Conservation (phyloP, 1,140 invertebrate species). For the Drosophila virilis region DNA sequence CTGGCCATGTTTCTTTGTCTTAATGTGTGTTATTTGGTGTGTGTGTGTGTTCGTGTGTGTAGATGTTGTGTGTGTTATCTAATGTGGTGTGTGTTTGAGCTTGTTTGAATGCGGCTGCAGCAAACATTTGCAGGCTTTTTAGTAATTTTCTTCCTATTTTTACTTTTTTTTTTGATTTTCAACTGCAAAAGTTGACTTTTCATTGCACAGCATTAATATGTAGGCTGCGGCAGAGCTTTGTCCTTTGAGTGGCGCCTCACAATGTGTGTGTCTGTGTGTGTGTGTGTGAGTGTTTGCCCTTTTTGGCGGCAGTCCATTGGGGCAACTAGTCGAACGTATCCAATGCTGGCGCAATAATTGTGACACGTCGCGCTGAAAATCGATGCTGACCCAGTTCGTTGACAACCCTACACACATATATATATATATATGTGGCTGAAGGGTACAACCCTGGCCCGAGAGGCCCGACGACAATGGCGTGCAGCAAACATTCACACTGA, state of each 20-base stretch:
- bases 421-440: background rate
- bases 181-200: conserved; percentile 32
- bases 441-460: conserved; percentile 40
- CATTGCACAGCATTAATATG: background rate
- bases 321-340: conserved; percentile 10
- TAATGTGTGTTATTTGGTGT: background rate
- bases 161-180: background rate
- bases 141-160: background rate
- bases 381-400: conserved; percentile 77
- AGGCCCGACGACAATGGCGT: conserved; percentile 1
- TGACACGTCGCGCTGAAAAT: conserved; percentile 77
- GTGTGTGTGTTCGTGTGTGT: background rate
- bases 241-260: too few species aligned
- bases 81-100: background rate
- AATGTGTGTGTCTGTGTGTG: background rate
- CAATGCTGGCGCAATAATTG: conserved; percentile 59
- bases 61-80: conserved; percentile 1
- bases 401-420: conserved; percentile 21
- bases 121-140: conserved; percentile 27
- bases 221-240: too few species aligned
- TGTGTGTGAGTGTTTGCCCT: background rate
- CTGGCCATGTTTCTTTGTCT: conserved; percentile 46
- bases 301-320: conserved; percentile 36
- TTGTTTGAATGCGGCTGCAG: conserved; percentile 29
- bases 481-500: conserved; percentile 19